Conservation (phyloP, 1,140 invertebrate species). For the Grapholita molesta region DNA sequence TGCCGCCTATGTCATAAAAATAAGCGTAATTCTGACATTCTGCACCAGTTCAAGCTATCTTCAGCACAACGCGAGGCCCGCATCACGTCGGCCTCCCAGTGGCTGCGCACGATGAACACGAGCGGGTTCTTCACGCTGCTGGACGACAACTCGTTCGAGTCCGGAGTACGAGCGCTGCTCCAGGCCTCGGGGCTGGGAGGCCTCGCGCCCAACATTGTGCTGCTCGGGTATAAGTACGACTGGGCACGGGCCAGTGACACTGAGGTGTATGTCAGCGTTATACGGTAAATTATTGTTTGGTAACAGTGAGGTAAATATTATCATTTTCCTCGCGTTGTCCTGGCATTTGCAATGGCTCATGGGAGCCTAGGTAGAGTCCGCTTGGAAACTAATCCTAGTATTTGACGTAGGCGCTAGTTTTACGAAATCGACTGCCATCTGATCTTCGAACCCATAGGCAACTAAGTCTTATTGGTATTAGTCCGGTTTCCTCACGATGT, state of each 20-base stretch:
- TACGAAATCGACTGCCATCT: no score
- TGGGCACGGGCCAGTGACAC: slow-evolving; percentile 91
- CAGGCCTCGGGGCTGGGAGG: slow-evolving; percentile 94
- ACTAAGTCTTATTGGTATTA: no score
- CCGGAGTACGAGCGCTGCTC: slow-evolving; percentile 87
- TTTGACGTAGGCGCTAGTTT: no score
- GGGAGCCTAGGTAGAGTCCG: no score
- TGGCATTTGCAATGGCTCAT: no score
- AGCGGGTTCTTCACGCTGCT: slow-evolving; percentile 94
- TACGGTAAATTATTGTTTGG: slow-evolving; percentile 87
- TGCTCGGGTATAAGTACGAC: slow-evolving; percentile 96
- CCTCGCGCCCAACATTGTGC: slow-evolving; percentile 94
- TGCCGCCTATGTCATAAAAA: no score
- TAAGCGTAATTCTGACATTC: no score
- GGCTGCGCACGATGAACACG: slow-evolving; percentile 78
- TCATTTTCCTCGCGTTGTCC: no score
- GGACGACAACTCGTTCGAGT: slow-evolving; percentile 87
- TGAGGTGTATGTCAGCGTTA: slow-evolving; percentile 93
- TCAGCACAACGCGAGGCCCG: background rate
- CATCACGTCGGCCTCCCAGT: slow-evolving; percentile 19
- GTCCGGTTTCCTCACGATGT: no score
- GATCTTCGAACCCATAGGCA: no score
- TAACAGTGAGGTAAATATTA: no score
- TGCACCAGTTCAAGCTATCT: background rate
- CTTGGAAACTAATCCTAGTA: no score